Base-by-base conservation (phyloP, 1,140 invertebrate genomes). In the Caenorhabditis remanei region DNA sequence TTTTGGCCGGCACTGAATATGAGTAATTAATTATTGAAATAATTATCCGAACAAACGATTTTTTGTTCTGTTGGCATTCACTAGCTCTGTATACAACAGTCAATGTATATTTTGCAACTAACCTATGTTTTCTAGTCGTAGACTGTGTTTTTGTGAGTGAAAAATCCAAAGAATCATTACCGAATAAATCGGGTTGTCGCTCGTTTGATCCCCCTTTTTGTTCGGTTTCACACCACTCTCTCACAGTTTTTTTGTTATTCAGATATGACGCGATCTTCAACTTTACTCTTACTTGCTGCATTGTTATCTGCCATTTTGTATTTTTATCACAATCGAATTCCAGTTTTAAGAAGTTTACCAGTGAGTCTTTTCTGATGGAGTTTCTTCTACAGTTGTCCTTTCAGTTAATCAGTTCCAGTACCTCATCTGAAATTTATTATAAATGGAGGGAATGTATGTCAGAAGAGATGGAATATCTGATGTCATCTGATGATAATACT, bases 271-370 rank as follows among this genome's bases (percentile, higher is more conserved):
- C 40, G 65, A 43, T 43, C 14, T 71, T 71, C 65, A 46, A 71
- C 65, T 19, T 43, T 71, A 43, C 19, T 71, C 16, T n/a, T 71
- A 19, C 46, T 43, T 7, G 65, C 65, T 19, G 65, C 65, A 46
- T 71, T 71, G 8, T 19, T 21, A 43, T n/a, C 65, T 43, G 40
- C 19, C 4, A 8, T 71, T 43, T 14, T 71, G 2, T 71, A 71
- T 71, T 71, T 71, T 19, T 71, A 71, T 71, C 65, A 71, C 19
- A 71, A 46, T 46, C 40, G 46, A 14, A 71, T 71, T 4, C 65
- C 65, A 1, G n/a, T 71, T 43, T 46, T 71, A 19, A 46, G 65
- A 71, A 43, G 41, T 46, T 71, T 71, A 46, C 65, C 65, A 14
- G 65, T 71, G 8, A 71, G 41, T 43, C 9, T 63, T 7, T 63